Evolutionary conservation across 2,797 vertebrate species (phyloP), one percentile per base, ranked within the genome.

Genomic region (Danio aesculapii): DNA sequence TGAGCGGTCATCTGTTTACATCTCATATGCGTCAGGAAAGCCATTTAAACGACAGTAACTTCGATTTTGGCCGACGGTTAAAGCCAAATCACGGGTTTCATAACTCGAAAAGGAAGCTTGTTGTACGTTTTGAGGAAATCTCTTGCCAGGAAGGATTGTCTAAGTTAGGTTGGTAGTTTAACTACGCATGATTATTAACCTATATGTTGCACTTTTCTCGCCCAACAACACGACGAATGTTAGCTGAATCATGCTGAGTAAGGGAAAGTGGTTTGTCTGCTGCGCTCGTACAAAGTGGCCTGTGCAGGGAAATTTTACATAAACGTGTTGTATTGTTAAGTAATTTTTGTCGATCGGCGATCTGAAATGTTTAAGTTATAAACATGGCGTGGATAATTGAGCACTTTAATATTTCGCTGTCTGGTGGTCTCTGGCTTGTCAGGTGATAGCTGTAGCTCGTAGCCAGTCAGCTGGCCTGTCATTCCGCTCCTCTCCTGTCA

Each of bases 1-100:
- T 61, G 66, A 82, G 69, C 77, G 82, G 79, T 86, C 84, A 76
- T 61, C 78, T 83, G 77, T 67, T 75, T 79, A 77, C 77, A 39
- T 57, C 52, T 72, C 10, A 55, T 46, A 70, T 70, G 69, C 70
- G 73, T 81, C 73, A 77, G 80, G 58, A 30, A 39, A 53, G 61
- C 49, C 61, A 46, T 50, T 61, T 49, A 74, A 2, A 71, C 16
- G 21, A 74, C 77, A 75, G 64, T 72, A 77, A 55, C 78, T 66
- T 71, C 52, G 58, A 39, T 53, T 46, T 17, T 50, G 30, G 13
- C 13, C 50, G 19, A 3, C 12, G 8, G 11, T 4, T 62, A 8
- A 50, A 43, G 13, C 17, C 2, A 44, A 71, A 79, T n/a, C 4
- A 5, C 4, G 1, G 6, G 10, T 67, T 55, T 71, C 12, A 11